Evolutionary conservation across 1,140 invertebrate species (phyloP), one percentile per base, ranked within the genome.

Genomic region (Drosophila lacteicornis): DNA sequence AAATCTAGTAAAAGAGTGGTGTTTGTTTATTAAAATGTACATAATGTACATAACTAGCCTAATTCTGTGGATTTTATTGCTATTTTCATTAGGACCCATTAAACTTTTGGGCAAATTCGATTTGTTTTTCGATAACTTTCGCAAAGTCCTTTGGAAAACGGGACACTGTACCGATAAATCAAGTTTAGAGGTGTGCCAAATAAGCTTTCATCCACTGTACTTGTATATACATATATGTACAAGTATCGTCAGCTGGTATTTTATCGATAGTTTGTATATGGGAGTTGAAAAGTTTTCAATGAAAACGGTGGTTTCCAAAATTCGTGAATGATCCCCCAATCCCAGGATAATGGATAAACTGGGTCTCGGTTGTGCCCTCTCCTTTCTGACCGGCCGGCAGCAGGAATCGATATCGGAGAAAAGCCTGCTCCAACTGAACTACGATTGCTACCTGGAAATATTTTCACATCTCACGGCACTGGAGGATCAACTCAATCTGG

Each of bases 401-500:
- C 60, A 82, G 45, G 60, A n/a, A 7, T 40, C 11, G 7, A 47
- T 11, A 6, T 2, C 15, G 12, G 46, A 63, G 47, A 63, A 38
- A 6, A 55, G 36, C 51, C 58, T 90, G 22, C 80, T 91, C 8
- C 67, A 91, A 22, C 50, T 90, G 6, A 90, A 90, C n/a, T 86
- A 90, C 57, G 81, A 91, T 22, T 86, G 82, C 40, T 73, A 65
- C 49, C 36, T 53, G 46, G 53, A 83, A 38, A 81, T 91, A 74
- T 80, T 80, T 60, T 74, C 79, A 11, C 71, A 84, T 43, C 15
- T 88, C 6, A 71, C 7, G 40, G 50, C 42, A 4, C 68, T 88
- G 8, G 81, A 84, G 12, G 84, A 88, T 62, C 67, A 84, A 47
- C 40, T 88, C 4, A 88, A 84, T 69, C 38, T 88, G 12, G 74